Evolutionary conservation across 2,888 invertebrate genomes (phyloP).

Genomic region (Lochmaea capreae): DNA sequence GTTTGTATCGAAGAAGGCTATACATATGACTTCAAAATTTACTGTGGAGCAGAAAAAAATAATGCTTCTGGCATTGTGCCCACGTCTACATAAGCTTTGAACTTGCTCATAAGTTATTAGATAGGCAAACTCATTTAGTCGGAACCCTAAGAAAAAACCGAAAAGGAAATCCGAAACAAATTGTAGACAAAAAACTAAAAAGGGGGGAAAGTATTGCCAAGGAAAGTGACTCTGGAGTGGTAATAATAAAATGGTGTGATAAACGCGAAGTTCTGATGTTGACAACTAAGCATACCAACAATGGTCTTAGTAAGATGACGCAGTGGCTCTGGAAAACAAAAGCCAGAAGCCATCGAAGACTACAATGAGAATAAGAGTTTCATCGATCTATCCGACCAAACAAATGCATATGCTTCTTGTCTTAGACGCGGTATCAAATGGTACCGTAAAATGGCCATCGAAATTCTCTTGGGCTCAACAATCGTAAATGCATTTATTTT

Average conservation of each 20-base stretch:
- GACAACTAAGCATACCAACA: too few species aligned
- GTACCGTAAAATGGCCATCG: neutral
- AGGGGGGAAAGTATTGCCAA: slow-evolving; percentile 17
- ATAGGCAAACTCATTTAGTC: neutral
- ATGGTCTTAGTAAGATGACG: too few species aligned
- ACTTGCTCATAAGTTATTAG: neutral
- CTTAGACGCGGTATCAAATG: neutral
- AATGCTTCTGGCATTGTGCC: too few species aligned
- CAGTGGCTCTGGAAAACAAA: neutral
- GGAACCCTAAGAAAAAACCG: neutral
- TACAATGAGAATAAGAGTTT: neutral
- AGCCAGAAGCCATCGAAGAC: neutral
- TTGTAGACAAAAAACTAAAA: slow-evolving; percentile 11
- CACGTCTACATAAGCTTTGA: neutral
- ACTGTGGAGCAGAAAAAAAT: too few species aligned
- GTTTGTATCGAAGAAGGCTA: too few species aligned
- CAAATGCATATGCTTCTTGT: slow-evolving; percentile 1
- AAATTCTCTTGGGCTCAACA: too few species aligned
- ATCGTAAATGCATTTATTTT: slow-evolving; percentile 8
- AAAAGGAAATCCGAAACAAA: slow-evolving; percentile 16
- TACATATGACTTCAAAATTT: too few species aligned
- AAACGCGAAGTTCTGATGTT: too few species aligned
- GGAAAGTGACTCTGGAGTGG: slow-evolving; percentile 21
- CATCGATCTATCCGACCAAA: neutral
- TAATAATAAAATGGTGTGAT: slow-evolving; percentile 8